A percentile compares a stretch with the other conserved stretches of the same genome.
Conservation (phyloP, 1,140 invertebrate species). For the Ridgeia piscesae region DNA sequence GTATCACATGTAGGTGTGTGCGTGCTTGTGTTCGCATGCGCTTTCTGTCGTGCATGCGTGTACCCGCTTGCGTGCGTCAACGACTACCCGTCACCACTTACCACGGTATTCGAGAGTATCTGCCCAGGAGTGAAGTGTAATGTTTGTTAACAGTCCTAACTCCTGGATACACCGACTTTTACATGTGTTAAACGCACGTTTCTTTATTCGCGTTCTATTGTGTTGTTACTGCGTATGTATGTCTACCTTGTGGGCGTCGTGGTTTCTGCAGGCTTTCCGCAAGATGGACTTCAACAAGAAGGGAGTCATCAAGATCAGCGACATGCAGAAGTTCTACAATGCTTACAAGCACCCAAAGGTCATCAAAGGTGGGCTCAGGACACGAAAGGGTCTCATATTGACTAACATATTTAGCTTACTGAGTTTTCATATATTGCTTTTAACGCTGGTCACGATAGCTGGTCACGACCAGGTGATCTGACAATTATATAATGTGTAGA, state of each 20-base stretch:
- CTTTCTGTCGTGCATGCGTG: too few relatives aligned
- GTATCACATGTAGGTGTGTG: too few relatives aligned
- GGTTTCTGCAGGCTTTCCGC: conserved; percentile 46
- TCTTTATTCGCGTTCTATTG: too few relatives aligned
- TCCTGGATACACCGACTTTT: background rate
- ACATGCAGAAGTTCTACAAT: conserved; percentile 57
- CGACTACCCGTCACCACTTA: too few relatives aligned
- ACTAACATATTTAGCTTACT: background rate
- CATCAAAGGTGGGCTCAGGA: background rate
- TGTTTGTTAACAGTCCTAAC: too few relatives aligned
- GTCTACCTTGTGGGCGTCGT: background rate
- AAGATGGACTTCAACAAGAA: conserved; percentile 51
- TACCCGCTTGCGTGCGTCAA: too few relatives aligned
- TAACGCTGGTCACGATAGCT: background rate
- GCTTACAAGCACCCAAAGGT: conserved; percentile 40
- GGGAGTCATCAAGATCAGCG: conserved; percentile 46
- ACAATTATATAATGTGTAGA: too few relatives aligned
- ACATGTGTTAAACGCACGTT: background rate
- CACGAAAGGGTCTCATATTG: background rate
- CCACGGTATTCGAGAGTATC: too few relatives aligned
- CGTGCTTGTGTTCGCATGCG: too few relatives aligned
- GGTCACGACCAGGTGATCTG: too few relatives aligned
- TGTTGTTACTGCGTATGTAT: too few relatives aligned
- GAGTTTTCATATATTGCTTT: background rate
- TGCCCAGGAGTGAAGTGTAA: too few relatives aligned